Percentiles rank a stretch among this genome's conserved stretches.
phyloP scores from a whole-genome alignment of 2,113 vertebrate species.

The Mobula birostris region DNA sequence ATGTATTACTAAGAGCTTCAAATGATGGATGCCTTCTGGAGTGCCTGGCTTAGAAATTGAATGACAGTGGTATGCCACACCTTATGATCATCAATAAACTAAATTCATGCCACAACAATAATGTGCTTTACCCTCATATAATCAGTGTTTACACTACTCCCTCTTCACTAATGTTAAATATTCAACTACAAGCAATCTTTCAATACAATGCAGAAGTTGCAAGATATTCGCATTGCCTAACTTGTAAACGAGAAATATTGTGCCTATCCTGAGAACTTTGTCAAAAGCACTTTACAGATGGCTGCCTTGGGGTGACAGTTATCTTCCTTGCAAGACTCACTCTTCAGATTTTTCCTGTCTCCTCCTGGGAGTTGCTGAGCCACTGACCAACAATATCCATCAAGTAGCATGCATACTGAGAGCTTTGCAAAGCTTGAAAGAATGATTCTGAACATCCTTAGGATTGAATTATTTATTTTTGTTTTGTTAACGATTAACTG shows the following conservation, averaged over 20 bases:
- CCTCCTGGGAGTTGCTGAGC: not conserved
- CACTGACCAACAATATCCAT: not conserved
- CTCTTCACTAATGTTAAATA: not conserved
- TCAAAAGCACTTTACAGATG: not conserved
- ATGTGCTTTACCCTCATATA: not conserved
- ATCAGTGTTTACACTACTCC: not conserved
- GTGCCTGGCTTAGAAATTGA: not conserved
- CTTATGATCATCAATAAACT: not conserved
- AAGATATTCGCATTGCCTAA: not conserved
- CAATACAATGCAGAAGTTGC: not conserved
- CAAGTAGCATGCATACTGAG: too few relatives aligned
- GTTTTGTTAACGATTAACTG: not conserved
- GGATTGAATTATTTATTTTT: not conserved
- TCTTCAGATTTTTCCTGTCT: not conserved
- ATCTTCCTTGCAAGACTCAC: not conserved
- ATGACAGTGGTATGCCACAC: not conserved
- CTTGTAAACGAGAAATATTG: not conserved
- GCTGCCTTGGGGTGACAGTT: not conserved
- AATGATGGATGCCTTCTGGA: not conserved
- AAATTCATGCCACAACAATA: conserved; percentile 13
- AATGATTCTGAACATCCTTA: not conserved
- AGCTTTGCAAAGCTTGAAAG: not conserved
- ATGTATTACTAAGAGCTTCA: not conserved
- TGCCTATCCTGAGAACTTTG: not conserved
- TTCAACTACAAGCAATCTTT: not conserved